Conservation (phyloP, 92 coral and sea anemone genomes). For the Palythoa caribaeorum region DNA sequence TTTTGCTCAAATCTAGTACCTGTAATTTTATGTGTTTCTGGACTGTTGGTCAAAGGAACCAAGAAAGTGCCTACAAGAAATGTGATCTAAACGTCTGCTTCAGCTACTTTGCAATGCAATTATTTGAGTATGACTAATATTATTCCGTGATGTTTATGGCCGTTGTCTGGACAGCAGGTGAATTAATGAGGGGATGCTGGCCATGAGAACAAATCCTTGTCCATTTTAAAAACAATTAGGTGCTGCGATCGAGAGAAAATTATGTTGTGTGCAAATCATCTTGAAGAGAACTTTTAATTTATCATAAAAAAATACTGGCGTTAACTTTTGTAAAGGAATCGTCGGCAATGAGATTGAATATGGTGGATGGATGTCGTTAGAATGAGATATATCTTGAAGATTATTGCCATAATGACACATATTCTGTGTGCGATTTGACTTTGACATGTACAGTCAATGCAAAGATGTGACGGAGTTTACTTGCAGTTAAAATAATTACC, state of each 20-base stretch:
- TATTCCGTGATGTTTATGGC: conserved; percentile 34
- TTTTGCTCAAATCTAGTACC: too few relatives aligned
- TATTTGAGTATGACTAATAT: not conserved
- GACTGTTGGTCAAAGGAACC: not conserved
- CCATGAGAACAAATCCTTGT: not conserved
- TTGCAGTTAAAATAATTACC: not conserved
- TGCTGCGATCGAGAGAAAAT: not conserved
- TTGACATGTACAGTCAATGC: not conserved
- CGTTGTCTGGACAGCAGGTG: conserved; percentile 43
- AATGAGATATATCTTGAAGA: too few relatives aligned
- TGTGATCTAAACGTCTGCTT: not conserved
- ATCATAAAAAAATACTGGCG: not conserved
- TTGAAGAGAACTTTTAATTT: not conserved
- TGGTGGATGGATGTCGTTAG: too few relatives aligned
- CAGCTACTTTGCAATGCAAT: conserved; percentile 32
- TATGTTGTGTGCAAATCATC: not conserved
- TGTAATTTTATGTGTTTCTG: not conserved
- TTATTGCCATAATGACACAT: too few relatives aligned
- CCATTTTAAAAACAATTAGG: not conserved
- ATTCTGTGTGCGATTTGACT: not conserved
- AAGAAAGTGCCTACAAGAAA: not conserved
- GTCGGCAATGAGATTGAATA: too few relatives aligned
- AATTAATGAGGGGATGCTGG: not conserved
- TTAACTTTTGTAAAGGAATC: too few relatives aligned
- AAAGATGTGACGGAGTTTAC: not conserved